phyloP scores from a whole-genome alignment of 2,797 vertebrate species.

The Anas georgica region DNA sequence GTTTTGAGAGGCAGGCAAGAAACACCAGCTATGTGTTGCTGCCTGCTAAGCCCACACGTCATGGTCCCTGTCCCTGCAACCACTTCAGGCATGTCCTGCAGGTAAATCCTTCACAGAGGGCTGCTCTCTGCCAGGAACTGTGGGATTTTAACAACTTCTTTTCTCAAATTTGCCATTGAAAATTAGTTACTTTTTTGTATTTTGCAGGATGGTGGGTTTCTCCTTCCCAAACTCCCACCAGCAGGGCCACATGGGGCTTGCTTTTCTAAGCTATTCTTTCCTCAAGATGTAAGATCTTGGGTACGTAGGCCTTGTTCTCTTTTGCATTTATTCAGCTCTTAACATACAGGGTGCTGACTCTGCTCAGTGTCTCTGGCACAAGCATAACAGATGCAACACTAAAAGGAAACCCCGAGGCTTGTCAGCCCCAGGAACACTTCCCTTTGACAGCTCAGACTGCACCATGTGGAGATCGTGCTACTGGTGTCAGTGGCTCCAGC shows the following conservation, averaged over 20 bases:
- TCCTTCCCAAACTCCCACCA: background rate
- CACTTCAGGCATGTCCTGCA: background rate
- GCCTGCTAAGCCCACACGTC: background rate
- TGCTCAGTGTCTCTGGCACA: background rate
- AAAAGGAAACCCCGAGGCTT: background rate
- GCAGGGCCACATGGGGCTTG: background rate
- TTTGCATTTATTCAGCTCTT: background rate
- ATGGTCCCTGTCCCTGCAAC: background rate
- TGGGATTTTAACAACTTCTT: background rate
- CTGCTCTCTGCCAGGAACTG: background rate
- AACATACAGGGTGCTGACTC: background rate
- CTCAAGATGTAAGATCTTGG: background rate
- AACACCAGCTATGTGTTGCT: background rate
- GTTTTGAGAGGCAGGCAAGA: background rate
- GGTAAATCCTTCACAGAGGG: too few relatives aligned
- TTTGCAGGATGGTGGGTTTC: background rate
- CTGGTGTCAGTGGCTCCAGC: background rate
- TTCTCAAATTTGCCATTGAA: background rate
- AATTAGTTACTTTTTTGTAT: background rate
- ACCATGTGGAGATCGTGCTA: background rate
- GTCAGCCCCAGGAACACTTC: background rate
- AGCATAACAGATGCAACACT: accelerated
- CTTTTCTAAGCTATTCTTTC: background rate
- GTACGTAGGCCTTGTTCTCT: background rate
- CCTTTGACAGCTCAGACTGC: background rate